These are phyloP conservation scores for Eclectus roratus DNA, from an alignment of 2,113 vertebrate species.

Conservation along the genomic window DNA sequence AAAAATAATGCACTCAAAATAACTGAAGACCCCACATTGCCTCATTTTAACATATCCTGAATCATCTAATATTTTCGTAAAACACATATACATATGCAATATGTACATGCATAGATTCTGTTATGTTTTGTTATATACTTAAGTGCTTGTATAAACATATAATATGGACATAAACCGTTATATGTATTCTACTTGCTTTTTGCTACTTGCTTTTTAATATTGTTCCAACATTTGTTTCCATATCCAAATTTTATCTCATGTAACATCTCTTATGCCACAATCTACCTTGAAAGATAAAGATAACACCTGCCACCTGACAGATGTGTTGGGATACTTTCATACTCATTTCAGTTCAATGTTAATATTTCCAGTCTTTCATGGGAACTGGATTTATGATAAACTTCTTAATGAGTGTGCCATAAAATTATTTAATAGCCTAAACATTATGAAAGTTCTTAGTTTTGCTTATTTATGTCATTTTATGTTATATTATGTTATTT, in stretches of 20 bases:
- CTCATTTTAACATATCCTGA: not conserved
- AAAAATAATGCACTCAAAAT: not conserved
- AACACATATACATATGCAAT: not conserved
- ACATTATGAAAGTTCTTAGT: fast-evolving
- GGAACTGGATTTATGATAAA: not conserved
- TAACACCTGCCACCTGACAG: not conserved
- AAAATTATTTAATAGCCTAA: not conserved
- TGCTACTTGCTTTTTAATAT: not conserved
- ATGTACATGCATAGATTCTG: not conserved
- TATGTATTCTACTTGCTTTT: not conserved
- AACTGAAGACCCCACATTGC: not conserved
- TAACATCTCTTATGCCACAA: not conserved
- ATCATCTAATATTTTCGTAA: not conserved
- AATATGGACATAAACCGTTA: fast-evolving
- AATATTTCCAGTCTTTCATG: not conserved
- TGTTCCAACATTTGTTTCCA: not conserved
- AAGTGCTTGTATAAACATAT: not conserved
- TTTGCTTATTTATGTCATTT: not conserved
- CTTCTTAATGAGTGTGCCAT: not conserved
- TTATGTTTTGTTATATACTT: not conserved
- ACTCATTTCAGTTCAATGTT: not conserved
- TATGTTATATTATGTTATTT: no score
- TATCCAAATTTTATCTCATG: not conserved
- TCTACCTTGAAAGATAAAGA: not conserved
- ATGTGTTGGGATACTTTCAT: not conserved